A percentile compares a stretch with the other conserved stretches of the same genome.
phyloP scores from a whole-genome alignment of 2,797 vertebrate species.

The Clarias platycephalus region DNA sequence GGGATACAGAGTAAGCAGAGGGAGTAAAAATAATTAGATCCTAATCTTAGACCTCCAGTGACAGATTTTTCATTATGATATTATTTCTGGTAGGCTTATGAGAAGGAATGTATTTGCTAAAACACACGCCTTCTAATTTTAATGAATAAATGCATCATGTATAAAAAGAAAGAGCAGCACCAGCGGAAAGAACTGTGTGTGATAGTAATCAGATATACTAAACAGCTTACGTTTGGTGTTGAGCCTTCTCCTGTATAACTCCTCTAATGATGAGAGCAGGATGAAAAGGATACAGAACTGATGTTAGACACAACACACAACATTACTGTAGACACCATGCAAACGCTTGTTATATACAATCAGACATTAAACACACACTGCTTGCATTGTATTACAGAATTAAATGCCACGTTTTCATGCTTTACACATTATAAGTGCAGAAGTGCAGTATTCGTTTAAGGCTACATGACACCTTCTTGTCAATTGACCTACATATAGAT shows the following conservation, averaged over 20 bases:
- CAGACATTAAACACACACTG: neutral
- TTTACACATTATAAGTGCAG: neutral
- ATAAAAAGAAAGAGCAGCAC: neutral
- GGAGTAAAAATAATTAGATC: neutral
- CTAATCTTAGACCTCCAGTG: neutral
- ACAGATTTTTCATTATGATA: neutral
- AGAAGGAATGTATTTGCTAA: neutral
- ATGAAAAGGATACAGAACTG: slow-evolving; percentile 63
- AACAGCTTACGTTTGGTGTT: slow-evolving; percentile 82
- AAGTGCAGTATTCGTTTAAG: neutral
- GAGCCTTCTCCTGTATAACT: slow-evolving; percentile 83
- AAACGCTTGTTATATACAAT: neutral
- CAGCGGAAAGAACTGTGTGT: slow-evolving; percentile 3
- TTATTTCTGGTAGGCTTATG: neutral
- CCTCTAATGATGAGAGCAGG: slow-evolving; percentile 70
- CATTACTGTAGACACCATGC: slow-evolving; percentile 7
- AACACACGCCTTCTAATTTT: neutral
- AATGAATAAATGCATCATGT: neutral
- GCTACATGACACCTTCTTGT: neutral
- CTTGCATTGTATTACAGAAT: neutral
- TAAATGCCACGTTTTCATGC: neutral
- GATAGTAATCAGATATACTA: slow-evolving; percentile 23
- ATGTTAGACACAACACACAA: slow-evolving; percentile 51
- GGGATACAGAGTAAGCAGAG: neutral
- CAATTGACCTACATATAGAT: neutral